These are phyloP conservation scores for Condylura cristata DNA, from an alignment of 2,113 vertebrate species.

Conservation along the genomic window DNA sequence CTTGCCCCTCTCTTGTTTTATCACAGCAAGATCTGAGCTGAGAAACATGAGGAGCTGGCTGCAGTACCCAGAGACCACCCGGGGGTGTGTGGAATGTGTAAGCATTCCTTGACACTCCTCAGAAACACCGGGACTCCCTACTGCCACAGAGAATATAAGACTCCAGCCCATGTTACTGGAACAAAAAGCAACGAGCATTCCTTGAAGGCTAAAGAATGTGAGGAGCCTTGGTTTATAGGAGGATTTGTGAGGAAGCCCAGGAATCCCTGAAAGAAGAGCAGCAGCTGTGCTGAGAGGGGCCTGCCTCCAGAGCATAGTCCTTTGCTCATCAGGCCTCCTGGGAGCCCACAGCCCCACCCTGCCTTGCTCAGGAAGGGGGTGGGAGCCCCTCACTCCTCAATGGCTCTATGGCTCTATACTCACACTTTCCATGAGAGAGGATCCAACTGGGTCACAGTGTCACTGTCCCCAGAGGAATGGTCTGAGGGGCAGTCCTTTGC, in stretches of 20 bases:
- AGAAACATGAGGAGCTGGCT: neutral
- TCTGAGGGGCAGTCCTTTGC: neutral
- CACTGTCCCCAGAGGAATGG: neutral
- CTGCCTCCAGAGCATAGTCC: too few relatives aligned
- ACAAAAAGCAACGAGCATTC: neutral
- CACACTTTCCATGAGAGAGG: neutral
- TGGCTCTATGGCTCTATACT: too few relatives aligned
- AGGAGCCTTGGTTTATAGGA: neutral
- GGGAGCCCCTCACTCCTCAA: neutral
- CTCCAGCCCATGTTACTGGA: neutral
- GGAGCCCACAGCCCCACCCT: rapidly evolving
- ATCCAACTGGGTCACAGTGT: rapidly evolving
- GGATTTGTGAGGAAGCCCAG: neutral
- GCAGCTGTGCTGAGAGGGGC: too few relatives aligned
- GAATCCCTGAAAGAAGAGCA: neutral
- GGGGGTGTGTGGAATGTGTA: neutral
- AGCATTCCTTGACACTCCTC: neutral
- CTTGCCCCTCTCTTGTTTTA: neutral
- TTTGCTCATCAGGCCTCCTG: neutral
- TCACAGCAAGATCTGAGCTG: neutral
- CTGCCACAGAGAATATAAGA: neutral
- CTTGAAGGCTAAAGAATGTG: neutral
- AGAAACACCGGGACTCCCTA: neutral
- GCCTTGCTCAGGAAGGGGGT: neutral
- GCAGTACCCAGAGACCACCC: neutral